Evolutionary conservation across 2,888 invertebrate genomes (phyloP), one percentile per base, ranked within the genome.

Genomic region (Plebejus melissa): DNA sequence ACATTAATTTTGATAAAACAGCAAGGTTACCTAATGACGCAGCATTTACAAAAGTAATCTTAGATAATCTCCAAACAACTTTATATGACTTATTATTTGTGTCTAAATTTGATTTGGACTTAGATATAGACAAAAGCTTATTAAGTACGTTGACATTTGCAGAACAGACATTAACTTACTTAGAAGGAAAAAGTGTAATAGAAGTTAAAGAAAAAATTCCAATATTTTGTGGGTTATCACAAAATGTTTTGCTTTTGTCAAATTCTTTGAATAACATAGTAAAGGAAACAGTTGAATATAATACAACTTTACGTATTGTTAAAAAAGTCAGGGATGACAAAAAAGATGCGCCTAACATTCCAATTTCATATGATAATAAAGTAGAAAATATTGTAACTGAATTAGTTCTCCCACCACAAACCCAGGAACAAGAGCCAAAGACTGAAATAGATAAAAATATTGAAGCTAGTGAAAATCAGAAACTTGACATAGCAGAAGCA

Each of bases 131-230:
- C 1, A 76, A 79, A 69, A 81, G 80, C 60, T 78, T 85, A 2
- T 50, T 81, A 13, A 60, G 79, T 16, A 74, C 83, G 2, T 54
- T 85, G 1, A 80, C 82, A 50, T 83, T 80, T 78, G 75, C 90
- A 1, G 82, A 86, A 71, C 77, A 77, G 74, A 80, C 80, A 75
- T 77, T 88, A 11, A 36, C 22, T 1, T 81, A 78, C 32, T 85
- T 92, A n/a, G 86, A 91, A 79, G 80, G 83, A 0, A 81, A 82
- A 58, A 78, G 86, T 38, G 85, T 85, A 36, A 79, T 93, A 77
- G 90, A 90, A 81, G 93, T 93, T 0, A 91, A 89, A 81, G 87
- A 89, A 60, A 93, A 93, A 82, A 89, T 93, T 79, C 92, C 92
- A 1, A 85, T 91, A 60, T 90, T 89, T 65, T 89, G 86, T 84